Conservation (phyloP, 2,113 vertebrate species). For the Uria aalge region DNA sequence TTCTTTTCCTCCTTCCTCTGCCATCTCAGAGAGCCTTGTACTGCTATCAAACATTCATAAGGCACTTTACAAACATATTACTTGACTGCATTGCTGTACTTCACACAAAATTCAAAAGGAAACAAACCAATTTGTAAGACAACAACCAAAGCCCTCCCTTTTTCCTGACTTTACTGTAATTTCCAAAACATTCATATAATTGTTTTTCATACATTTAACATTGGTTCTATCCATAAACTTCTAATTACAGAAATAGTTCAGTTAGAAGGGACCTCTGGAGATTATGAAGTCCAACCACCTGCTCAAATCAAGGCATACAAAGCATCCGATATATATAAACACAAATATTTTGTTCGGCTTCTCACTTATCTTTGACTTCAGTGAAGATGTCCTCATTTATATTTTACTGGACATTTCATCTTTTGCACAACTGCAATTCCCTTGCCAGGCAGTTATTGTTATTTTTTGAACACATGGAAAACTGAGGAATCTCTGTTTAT, state of each 20-base stretch:
- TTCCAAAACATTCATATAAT: not conserved
- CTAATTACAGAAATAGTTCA: not conserved
- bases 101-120: not conserved
- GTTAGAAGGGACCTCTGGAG: not conserved
- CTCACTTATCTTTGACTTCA: not conserved
- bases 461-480: not conserved
- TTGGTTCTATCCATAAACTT: not conserved
- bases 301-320: not conserved
- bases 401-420: not conserved
- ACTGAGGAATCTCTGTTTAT: not conserved
- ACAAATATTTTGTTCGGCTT: not conserved
- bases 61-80: not conserved
- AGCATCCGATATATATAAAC: not conserved
- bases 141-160: not conserved
- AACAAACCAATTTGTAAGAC: not conserved
- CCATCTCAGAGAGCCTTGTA: not conserved
- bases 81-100: not conserved
- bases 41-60: not conserved
- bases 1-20: not conserved
- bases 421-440: not conserved
- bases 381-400: not conserved
- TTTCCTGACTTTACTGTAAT: not conserved
- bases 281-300: not conserved
- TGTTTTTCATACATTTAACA: not conserved
- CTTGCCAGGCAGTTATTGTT: not conserved